Evolutionary conservation across 2,113 vertebrate genomes (phyloP).

Genomic region (Hemichromis elongatus): DNA sequence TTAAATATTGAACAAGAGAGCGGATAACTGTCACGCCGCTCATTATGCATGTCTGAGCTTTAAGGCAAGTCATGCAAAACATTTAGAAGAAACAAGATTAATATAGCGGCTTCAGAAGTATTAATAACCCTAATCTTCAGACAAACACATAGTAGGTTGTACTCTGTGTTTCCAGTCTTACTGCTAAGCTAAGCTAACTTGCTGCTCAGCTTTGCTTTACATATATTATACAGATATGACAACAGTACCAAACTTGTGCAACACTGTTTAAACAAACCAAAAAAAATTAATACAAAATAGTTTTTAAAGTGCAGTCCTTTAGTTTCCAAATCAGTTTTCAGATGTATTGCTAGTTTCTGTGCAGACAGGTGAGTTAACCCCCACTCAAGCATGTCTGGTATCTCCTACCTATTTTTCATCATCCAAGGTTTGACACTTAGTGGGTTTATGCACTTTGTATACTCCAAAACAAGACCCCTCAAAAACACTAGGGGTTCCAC

Average conservation of each 20-base stretch:
- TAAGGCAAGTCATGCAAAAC: not conserved
- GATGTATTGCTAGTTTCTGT: not conserved
- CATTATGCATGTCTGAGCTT: no score
- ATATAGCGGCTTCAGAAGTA: not conserved
- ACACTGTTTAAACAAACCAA: not conserved
- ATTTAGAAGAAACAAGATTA: not conserved
- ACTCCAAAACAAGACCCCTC: rapidly evolving
- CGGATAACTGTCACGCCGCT: no score
- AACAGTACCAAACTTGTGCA: not conserved
- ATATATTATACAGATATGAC: not conserved
- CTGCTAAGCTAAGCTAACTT: not conserved
- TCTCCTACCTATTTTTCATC: not conserved
- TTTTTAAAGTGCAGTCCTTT: not conserved
- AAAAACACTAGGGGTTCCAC: not conserved
- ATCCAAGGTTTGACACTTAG: not conserved
- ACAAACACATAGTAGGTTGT: not conserved
- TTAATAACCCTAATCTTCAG: not conserved
- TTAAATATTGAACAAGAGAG: not conserved
- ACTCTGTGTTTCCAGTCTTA: not conserved
- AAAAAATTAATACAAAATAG: not conserved
- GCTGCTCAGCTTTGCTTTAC: not conserved
- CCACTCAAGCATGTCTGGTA: not conserved
- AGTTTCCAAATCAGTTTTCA: not conserved
- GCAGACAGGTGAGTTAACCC: not conserved
- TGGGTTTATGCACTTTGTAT: not conserved